Base-by-base conservation (phyloP, 2,113 vertebrate genomes). In the Murina feae region DNA sequence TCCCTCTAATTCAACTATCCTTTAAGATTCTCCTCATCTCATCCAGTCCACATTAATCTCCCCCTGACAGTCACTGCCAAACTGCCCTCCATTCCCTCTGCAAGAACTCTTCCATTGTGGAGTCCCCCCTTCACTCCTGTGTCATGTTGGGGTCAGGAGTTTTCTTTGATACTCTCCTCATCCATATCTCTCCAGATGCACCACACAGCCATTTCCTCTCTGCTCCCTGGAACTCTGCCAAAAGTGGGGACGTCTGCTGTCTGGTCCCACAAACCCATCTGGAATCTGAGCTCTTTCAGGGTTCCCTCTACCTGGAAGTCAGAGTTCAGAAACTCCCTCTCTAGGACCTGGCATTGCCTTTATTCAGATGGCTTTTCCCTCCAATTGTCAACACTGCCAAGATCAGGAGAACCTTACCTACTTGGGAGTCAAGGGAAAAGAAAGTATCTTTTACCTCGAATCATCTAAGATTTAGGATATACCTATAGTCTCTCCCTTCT, bases 91-190 rank as follows among this genome's bases (percentile, higher is more conserved):
- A 30, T 44, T 20, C 35, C 35, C 68, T 20, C 68, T 20, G 1
- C 30, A 18, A 1, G 3, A 16, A 39, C 7, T 28, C 5, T 9
- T 44, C 23, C 14, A 47, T 11, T 0, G 0, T 8, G 4, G 20
- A 81, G 25, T 39, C 17, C 18, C 10, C 35, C 9, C n/a, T 89
- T 94, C 25, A 72, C 28, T 83, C 81, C 17, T 37, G 6, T 17
- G 35, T 32, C 28, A 47, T 3, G 3, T 1, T 68, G 14, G 18
- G 18, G 39, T 68, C 44, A 89, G 25, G 32, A n/a, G 2, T 51
- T 42, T 32, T 90, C 74, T 91, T 21, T 79, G n/a, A 44, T 47
- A 30, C 13, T 11, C 23, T 86, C 4, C 37, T n/a, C 0, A 0
- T 44, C 37, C 25, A n/a, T 68, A 14, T 13, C 35, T 37, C 55